These are phyloP conservation scores for Hydrolagus affinis DNA, from an alignment of 2,113 vertebrate species.

Conservation along the genomic window DNA sequence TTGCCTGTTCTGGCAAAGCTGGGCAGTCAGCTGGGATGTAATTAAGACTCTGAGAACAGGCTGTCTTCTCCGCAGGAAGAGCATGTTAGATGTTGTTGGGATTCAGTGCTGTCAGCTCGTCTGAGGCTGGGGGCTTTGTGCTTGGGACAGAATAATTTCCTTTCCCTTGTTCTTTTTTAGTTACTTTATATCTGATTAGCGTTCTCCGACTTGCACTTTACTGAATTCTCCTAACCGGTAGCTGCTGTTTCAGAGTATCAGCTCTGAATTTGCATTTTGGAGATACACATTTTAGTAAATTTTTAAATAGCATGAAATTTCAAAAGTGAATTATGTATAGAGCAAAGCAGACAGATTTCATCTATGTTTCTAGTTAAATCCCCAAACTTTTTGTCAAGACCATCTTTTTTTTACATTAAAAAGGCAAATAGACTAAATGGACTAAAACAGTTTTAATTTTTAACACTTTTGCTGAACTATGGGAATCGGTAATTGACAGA, in stretches of 20 bases:
- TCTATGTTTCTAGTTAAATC: slow-evolving; percentile 73
- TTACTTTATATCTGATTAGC: not conserved
- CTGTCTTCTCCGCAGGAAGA: slow-evolving; percentile 89
- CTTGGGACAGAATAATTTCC: slow-evolving; percentile 77
- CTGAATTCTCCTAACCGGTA: slow-evolving; percentile 47
- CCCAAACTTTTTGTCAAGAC: slow-evolving; percentile 83
- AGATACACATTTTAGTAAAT: slow-evolving; percentile 90
- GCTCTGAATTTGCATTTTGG: slow-evolving; percentile 82
- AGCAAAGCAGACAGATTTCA: slow-evolving; percentile 71
- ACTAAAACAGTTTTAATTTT: slow-evolving; percentile 76
- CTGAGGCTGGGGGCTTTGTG: slow-evolving; percentile 67
- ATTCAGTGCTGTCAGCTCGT: slow-evolving; percentile 73
- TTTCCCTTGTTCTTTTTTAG: slow-evolving; percentile 60
- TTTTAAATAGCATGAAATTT: slow-evolving; percentile 77
- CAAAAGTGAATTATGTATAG: slow-evolving; percentile 90
- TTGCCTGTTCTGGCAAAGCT: slow-evolving; percentile 72
- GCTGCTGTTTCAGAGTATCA: slow-evolving; percentile 55
- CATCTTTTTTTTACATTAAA: slow-evolving; percentile 73
- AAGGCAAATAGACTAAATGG: slow-evolving; percentile 79
- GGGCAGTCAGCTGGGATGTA: slow-evolving; percentile 87
- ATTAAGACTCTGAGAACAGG: slow-evolving; percentile 85
- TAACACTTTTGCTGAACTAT: slow-evolving; percentile 68
- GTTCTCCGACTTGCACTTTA: not conserved
- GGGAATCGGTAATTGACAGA: slow-evolving; percentile 67
- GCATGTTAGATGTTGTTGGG: slow-evolving; percentile 90